These are phyloP conservation scores for Pedicia rivosa DNA, from an alignment of 2,888 invertebrate species.

Conservation along the genomic window DNA sequence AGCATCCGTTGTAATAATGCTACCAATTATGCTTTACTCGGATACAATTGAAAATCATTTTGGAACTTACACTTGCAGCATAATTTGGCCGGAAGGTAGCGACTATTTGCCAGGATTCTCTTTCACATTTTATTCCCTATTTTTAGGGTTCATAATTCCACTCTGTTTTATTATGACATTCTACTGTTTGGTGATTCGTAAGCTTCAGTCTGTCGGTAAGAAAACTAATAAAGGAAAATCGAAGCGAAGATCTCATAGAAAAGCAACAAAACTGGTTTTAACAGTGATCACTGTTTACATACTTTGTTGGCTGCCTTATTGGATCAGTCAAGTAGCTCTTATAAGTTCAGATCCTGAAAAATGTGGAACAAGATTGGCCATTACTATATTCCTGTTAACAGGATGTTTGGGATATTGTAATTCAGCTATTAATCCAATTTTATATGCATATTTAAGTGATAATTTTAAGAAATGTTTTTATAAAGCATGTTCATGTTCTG, in stretches of 20 bases:
- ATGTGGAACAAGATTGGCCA: conserved; percentile 40
- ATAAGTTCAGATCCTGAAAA: conserved; percentile 49
- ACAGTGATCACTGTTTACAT: conserved; percentile 78
- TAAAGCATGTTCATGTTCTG: conserved; percentile 70
- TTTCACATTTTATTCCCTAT: conserved; percentile 67
- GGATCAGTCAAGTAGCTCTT: conserved; percentile 52
- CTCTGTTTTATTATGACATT: conserved; percentile 62
- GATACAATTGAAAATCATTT: conserved; percentile 38
- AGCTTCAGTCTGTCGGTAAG: conserved; percentile 66
- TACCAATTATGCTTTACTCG: conserved; percentile 69
- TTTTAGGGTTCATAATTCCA: conserved; percentile 66
- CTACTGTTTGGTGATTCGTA: conserved; percentile 66
- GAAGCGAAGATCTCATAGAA: conserved; percentile 64
- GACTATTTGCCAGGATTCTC: conserved; percentile 35
- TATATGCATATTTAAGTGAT: conserved; percentile 73
- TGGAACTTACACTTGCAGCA: conserved; percentile 49
- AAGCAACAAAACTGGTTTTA: conserved; percentile 67
- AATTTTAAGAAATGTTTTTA: conserved; percentile 80
- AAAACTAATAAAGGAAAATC: conserved; percentile 63
- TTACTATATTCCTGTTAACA: conserved; percentile 59
- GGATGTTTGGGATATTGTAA: conserved; percentile 55
- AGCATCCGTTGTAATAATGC: conserved; percentile 63
- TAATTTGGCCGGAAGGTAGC: conserved; percentile 48
- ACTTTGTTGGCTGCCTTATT: conserved; percentile 75
- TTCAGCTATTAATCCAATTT: conserved; percentile 72